Evolutionary conservation across 2,113 vertebrate species (phyloP).

Genomic region (Pterophyllum scalare): DNA sequence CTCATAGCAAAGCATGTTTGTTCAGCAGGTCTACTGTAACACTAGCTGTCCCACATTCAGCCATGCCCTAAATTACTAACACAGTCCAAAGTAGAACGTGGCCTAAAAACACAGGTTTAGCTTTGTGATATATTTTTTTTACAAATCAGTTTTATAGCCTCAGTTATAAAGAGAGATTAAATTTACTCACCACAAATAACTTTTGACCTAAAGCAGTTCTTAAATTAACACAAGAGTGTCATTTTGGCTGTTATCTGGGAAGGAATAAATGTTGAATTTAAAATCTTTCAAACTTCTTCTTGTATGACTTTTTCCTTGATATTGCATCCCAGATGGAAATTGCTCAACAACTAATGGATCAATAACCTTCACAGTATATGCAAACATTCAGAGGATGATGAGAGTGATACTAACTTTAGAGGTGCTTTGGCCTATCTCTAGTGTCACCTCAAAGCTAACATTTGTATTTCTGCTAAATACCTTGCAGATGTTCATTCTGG

Average conservation of each 20-base stretch:
- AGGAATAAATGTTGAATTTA: neutral
- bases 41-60: conserved; percentile 35
- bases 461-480: neutral
- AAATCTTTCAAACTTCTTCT: neutral
- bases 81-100: neutral
- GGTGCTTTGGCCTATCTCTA: neutral
- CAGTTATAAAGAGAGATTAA: neutral
- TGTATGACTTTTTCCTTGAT: neutral
- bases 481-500: neutral
- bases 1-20: conserved; percentile 32
- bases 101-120: conserved; percentile 14
- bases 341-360: neutral
- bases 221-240: neutral
- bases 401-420: neutral
- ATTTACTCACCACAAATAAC: neutral
- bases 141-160: neutral
- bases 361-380: neutral
- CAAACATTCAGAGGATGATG: accelerated
- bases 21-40: conserved; percentile 46
- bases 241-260: neutral
- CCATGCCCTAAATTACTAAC: conserved; percentile 19
- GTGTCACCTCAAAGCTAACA: neutral
- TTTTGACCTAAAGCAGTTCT: neutral
- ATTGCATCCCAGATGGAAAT: neutral
- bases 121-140: neutral